A percentile compares a stretch with the other conserved stretches of the same genome.
Conservation (phyloP, 2,113 vertebrate species). For the Salvator merianae region DNA sequence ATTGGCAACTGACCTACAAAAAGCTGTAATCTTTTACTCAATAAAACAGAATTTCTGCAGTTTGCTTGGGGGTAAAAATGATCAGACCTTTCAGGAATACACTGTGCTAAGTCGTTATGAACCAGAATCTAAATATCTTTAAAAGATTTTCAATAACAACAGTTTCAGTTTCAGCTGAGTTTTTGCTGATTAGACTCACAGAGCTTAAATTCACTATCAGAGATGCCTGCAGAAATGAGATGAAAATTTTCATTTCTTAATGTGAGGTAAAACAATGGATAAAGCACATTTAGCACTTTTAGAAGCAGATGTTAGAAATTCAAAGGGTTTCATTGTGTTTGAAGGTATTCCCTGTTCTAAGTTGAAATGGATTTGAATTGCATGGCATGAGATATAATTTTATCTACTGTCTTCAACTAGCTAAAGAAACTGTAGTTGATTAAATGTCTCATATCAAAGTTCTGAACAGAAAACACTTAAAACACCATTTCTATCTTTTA, state of each 20-base stretch:
- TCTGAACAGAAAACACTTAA: neutral
- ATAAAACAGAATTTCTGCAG: neutral
- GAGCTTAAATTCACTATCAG: neutral
- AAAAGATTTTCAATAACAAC: constrained; percentile 27
- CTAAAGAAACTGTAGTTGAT: neutral
- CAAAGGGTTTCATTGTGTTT: neutral
- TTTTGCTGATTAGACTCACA: neutral
- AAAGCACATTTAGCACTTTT: neutral
- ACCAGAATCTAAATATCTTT: neutral
- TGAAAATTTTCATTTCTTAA: constrained; percentile 10
- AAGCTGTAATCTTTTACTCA: neutral
- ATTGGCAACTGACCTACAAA: constrained; percentile 12
- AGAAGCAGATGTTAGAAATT: neutral
- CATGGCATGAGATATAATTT: neutral
- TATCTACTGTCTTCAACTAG: neutral
- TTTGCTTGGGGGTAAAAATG: neutral
- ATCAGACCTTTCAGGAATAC: neutral
- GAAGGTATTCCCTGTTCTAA: neutral
- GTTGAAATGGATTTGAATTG: neutral
- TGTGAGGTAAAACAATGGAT: neutral
- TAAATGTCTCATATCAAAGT: neutral
- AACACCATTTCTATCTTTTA: neutral
- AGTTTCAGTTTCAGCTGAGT: neutral
- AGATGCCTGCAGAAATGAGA: neutral
- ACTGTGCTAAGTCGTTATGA: neutral